These are phyloP conservation scores for Pollenia amentaria DNA, from an alignment of 2,888 invertebrate genomes.

Conservation along the genomic window DNA sequence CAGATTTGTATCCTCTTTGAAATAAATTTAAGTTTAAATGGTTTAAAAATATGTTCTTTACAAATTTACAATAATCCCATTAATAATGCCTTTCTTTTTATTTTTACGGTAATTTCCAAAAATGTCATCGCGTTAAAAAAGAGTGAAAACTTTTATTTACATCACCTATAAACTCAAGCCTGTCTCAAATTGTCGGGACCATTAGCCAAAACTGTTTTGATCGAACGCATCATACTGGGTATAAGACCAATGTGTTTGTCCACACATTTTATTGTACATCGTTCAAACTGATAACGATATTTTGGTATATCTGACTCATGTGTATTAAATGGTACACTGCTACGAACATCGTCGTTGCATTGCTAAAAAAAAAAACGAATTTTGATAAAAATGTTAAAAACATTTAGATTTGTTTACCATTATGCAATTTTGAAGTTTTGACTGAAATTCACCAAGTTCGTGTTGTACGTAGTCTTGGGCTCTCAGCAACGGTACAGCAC, in stretches of 20 bases:
- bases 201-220: slow-evolving; percentile 79
- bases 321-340: slow-evolving; percentile 76
- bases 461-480: slow-evolving; percentile 81
- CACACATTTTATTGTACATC: slow-evolving; percentile 79
- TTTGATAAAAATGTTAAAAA: background rate
- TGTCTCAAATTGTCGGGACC: slow-evolving; percentile 74
- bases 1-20: too few species aligned
- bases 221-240: slow-evolving; percentile 79
- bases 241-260: slow-evolving; percentile 80
- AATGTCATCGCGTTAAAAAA: too few species aligned
- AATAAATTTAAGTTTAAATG: too few species aligned
- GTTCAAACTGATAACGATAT: slow-evolving; percentile 79
- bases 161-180: slow-evolving; percentile 10
- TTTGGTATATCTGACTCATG: slow-evolving; percentile 77
- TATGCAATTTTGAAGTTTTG: slow-evolving; percentile 79
- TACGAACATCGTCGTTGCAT: slow-evolving; percentile 78
- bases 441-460: slow-evolving; percentile 80
- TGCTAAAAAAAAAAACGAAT: slow-evolving; percentile 74
- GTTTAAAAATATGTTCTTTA: too few species aligned
- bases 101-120: too few species aligned
- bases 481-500: slow-evolving; percentile 79
- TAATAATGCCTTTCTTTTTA: too few species aligned
- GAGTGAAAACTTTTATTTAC: background rate
- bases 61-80: too few species aligned
- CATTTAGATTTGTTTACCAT: slow-evolving; percentile 75